Evolutionary conservation across 2,113 vertebrate species (phyloP).

Genomic region (Myiopsitta monachus): DNA sequence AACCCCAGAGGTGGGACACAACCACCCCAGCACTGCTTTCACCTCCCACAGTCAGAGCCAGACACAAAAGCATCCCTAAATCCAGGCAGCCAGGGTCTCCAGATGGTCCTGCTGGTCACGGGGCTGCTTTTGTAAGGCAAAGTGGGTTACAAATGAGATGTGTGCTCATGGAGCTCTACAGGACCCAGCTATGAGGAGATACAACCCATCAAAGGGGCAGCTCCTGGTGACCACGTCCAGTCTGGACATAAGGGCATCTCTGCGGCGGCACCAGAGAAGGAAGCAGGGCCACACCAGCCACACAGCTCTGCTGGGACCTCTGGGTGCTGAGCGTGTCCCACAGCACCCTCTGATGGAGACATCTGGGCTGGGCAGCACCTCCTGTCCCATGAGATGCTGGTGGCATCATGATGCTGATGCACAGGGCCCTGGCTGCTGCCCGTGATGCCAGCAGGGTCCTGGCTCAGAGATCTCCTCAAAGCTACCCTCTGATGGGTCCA

Average conservation of each 20-base stretch:
- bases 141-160: not conserved
- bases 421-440: not conserved
- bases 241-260: not conserved
- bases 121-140: not conserved
- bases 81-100: not conserved
- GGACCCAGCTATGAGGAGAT: not conserved
- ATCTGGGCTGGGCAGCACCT: not conserved
- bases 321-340: not conserved
- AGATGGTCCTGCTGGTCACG: not conserved
- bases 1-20: not conserved
- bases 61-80: not conserved
- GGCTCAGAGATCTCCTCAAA: not conserved
- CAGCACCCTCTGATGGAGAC: slow-evolving; percentile 62
- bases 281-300: not conserved
- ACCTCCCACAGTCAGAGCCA: not conserved
- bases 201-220: not conserved
- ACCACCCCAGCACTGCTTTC: fast-evolving
- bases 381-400: not conserved
- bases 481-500: not conserved
- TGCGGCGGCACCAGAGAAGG: not conserved
- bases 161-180: not conserved
- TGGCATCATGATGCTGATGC: not conserved
- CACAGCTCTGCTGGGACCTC: not conserved
- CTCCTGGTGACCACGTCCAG: not conserved
- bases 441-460: not conserved